A percentile compares a stretch with the other conserved stretches of the same genome.
phyloP scores from a whole-genome alignment of 2,797 vertebrate genomes.

The Hirundo rustica region DNA sequence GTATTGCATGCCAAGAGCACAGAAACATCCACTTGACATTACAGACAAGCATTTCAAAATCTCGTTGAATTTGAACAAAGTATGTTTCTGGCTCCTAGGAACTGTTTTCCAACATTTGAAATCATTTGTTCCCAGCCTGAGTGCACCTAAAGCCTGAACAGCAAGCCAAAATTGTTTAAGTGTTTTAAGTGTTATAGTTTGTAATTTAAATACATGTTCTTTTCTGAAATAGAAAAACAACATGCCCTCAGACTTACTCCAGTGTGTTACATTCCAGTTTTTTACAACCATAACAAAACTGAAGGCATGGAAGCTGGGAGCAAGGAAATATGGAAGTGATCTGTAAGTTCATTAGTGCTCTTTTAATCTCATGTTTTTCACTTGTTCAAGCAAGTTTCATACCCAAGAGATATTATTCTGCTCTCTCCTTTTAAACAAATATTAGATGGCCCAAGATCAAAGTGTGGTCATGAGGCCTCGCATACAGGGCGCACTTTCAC shows the following conservation, averaged over 20 bases:
- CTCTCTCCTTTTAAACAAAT: not conserved
- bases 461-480: not conserved
- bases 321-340: not conserved
- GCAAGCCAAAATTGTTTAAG: not conserved
- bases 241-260: not conserved
- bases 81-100: not conserved
- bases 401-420: too few relatives aligned
- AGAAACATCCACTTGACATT: not conserved
- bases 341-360: not conserved
- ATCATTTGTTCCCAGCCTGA: not conserved
- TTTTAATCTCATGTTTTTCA: not conserved
- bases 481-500: accelerated
- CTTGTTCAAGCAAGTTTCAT: not conserved
- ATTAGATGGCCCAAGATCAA: not conserved
- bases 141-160: not conserved
- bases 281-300: not conserved
- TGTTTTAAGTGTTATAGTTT: not conserved
- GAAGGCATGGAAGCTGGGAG: not conserved
- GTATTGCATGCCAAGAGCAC: not conserved
- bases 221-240: not conserved
- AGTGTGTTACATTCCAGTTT: too few relatives aligned
- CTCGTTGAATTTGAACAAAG: not conserved
- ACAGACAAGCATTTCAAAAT: not conserved
- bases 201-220: accelerated
- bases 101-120: not conserved